Base-by-base conservation (phyloP, 2,888 invertebrate genomes). In the Thelaira solivaga region DNA sequence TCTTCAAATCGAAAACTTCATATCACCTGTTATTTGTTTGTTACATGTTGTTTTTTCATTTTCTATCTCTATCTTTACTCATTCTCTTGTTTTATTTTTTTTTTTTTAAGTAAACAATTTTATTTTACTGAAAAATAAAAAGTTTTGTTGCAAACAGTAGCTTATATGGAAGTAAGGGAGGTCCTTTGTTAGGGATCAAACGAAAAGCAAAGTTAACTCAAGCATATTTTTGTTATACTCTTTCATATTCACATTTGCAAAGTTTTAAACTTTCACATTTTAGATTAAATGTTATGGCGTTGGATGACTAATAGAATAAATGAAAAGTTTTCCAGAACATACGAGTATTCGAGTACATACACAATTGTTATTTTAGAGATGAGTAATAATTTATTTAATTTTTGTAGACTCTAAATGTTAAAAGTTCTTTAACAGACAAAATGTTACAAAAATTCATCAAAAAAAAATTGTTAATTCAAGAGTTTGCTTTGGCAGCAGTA, bases 1-100 rank as follows among this genome's bases (percentile, higher is more conserved):
- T 68, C 47, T n/a, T 69, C 39, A 59, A 69, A 65, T 69, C 49
- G 51, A 64, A 68, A 68, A 78, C 64, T 74, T 59, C 45, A 53
- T 73, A 74, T 74, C 64, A 78, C 68, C 73, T 77, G 68, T 77
- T 77, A 73, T 77, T 69, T 73, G 64, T 45, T 71, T 61, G 59
- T 68, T 62, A 53, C 16, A 8, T 41, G 59, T 69, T 61, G 53
- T 55, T 76, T 36, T 61, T 39, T 55, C 45, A 57, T 31, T 55
- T 64, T 57, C 64, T 57, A 57, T 68, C 41, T 36, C 16, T 26
- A n/a, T 41, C 24, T 16, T 18, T 36, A 8, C 7, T 24, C 8
- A 13, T 59, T 31, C 4, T 41, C 18, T 31, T 39, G 4, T 51
- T 43, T 45, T 57, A 45, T 55, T 49, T 59, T 6, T 49, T 5